These are phyloP conservation scores for Physeter macrocephalus DNA, from an alignment of 2,113 vertebrate species.

Conservation along the genomic window DNA sequence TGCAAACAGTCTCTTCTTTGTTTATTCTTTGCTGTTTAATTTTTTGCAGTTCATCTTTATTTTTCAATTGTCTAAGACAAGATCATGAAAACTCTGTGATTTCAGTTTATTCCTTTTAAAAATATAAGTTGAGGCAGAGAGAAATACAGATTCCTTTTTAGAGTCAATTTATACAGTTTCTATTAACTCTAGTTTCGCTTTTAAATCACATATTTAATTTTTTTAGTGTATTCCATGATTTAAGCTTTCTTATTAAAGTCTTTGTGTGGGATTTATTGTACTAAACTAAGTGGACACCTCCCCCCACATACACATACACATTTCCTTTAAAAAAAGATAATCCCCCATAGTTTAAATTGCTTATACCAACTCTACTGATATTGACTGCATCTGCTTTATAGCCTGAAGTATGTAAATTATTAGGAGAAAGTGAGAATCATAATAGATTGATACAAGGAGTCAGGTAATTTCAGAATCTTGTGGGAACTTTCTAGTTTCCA, in stretches of 20 bases:
- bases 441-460: slow-evolving; percentile 17
- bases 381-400: background rate
- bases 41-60: slow-evolving; percentile 64
- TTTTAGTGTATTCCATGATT: background rate
- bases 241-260: background rate
- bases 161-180: background rate
- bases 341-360: background rate
- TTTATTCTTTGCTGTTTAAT: slow-evolving; percentile 59
- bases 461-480: slow-evolving; percentile 51
- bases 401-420: slow-evolving; percentile 54
- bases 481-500: slow-evolving; percentile 61
- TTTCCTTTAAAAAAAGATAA: background rate
- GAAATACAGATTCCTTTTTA: background rate
- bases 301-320: background rate
- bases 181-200: background rate
- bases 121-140: background rate
- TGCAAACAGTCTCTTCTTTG: slow-evolving; percentile 40
- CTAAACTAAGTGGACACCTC: background rate
- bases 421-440: slow-evolving; percentile 27
- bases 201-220: slow-evolving; percentile 13
- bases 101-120: slow-evolving; percentile 17
- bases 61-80: slow-evolving; percentile 67
- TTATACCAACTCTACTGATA: background rate
- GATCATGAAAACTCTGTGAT: slow-evolving; percentile 39
- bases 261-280: background rate